A percentile compares a stretch with the other conserved stretches of the same genome.
Conservation (phyloP, 37 sponge, comb jelly and placozoan genomes). For the Agelas oroides region DNA sequence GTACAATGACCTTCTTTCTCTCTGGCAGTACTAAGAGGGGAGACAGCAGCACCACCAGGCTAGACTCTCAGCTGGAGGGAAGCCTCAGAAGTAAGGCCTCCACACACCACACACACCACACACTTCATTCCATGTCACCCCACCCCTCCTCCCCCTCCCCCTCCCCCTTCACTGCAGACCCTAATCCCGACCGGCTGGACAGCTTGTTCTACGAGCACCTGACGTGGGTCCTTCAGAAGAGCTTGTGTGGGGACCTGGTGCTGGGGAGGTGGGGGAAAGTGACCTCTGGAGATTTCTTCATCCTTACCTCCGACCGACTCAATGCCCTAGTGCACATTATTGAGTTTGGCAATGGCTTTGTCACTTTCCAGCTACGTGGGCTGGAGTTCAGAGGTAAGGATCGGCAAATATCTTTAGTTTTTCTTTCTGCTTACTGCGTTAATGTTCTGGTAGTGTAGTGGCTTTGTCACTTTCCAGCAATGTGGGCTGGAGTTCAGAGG, state of each 20-base stretch:
- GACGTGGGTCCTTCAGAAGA: slow-evolving; percentile 89
- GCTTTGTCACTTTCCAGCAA: slow-evolving; percentile 96
- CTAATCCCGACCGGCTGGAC: slow-evolving; percentile 85
- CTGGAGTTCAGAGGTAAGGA: slow-evolving; percentile 90
- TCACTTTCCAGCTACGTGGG: slow-evolving; percentile 96
- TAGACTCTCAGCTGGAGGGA: slow-evolving; percentile 83
- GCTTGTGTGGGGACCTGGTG: slow-evolving; percentile 89
- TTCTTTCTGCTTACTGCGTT: neutral
- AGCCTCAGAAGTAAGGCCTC: slow-evolving; percentile 61
- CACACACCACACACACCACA: neutral
- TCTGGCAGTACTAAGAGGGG: slow-evolving; percentile 80
- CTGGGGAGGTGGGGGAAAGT: slow-evolving; percentile 96
- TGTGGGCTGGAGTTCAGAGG: slow-evolving; percentile 96
- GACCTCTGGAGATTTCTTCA: slow-evolving; percentile 92
- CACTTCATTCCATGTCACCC: neutral
- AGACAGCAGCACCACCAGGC: slow-evolving; percentile 81
- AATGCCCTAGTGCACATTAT: slow-evolving; percentile 97
- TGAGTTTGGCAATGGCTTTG: slow-evolving; percentile 96
- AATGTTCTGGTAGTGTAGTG: slow-evolving; percentile 74
- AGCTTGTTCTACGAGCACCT: slow-evolving; percentile 98
- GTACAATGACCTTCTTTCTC: neutral
- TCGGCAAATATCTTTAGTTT: neutral
- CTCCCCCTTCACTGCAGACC: too few relatives aligned
- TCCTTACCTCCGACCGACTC: slow-evolving; percentile 88
- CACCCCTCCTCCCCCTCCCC: neutral